phyloP scores from a whole-genome alignment of 2,888 invertebrate species.

The Pammene aurita region DNA sequence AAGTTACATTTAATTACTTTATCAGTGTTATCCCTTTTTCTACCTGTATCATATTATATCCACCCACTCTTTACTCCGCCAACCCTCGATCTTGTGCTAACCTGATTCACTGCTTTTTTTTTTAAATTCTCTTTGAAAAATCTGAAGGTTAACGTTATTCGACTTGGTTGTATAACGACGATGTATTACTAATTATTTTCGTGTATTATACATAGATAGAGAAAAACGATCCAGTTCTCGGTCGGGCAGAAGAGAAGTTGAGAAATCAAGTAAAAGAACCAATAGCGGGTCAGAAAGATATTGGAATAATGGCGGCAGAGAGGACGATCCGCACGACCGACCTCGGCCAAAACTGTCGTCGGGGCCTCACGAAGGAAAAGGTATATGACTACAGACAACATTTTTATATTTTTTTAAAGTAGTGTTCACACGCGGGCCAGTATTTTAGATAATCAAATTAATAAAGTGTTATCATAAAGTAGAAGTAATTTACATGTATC shows the following conservation, averaged over 20 bases:
- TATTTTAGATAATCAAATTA: too few relatives aligned
- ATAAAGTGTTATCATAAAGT: too few relatives aligned
- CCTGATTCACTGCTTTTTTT: too few relatives aligned
- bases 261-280: slow-evolving; percentile 70
- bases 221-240: slow-evolving; percentile 75
- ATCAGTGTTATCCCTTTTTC: too few relatives aligned
- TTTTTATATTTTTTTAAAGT: neutral
- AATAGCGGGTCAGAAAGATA: slow-evolving; percentile 71
- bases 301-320: slow-evolving; percentile 68
- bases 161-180: too few relatives aligned
- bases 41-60: too few relatives aligned
- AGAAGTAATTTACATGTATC: too few relatives aligned
- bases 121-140: too few relatives aligned
- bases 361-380: slow-evolving; percentile 68
- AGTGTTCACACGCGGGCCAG: neutral
- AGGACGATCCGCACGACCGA: slow-evolving; percentile 70
- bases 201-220: slow-evolving; percentile 58
- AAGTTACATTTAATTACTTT: too few relatives aligned
- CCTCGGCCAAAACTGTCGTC: slow-evolving; percentile 68
- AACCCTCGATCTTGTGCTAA: too few relatives aligned
- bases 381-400: slow-evolving; percentile 46
- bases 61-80: too few relatives aligned
- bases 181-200: neutral
- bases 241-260: slow-evolving; percentile 70
- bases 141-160: too few relatives aligned